phyloP scores from a whole-genome alignment of 2,113 vertebrate genomes.

The Silurus glanis region DNA sequence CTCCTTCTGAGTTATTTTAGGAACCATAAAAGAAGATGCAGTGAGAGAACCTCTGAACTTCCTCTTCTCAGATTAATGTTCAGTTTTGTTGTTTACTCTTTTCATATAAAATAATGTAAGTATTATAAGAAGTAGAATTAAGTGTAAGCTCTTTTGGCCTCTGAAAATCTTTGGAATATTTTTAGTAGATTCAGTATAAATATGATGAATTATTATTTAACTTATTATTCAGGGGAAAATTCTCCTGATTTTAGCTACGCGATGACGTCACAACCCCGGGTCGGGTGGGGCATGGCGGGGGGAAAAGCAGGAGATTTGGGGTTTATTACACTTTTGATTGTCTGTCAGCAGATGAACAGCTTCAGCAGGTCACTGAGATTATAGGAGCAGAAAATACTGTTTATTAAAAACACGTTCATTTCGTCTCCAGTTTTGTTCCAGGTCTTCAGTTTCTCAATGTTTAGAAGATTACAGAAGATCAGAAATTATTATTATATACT shows the following conservation, averaged over 20 bases:
- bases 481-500: background rate
- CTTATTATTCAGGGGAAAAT: background rate
- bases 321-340: background rate
- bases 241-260: background rate
- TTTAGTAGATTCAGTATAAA: background rate
- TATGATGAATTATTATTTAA: no score
- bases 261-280: background rate
- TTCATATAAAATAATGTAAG: no score
- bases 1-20: no score
- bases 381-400: background rate
- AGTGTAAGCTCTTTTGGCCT: background rate
- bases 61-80: no score
- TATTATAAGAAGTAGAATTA: no score
- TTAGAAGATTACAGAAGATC: background rate
- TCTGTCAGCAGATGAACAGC: no score
- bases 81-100: no score
- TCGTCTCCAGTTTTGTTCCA: background rate
- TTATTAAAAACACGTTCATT: background rate
- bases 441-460: background rate
- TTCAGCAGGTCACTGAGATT: no score
- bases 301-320: background rate
- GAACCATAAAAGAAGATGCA: no score
- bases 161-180: background rate
- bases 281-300: no score
- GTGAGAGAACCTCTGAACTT: no score